phyloP scores from a whole-genome alignment of 2,888 invertebrate species.

The Ectemnius cavifrons region DNA sequence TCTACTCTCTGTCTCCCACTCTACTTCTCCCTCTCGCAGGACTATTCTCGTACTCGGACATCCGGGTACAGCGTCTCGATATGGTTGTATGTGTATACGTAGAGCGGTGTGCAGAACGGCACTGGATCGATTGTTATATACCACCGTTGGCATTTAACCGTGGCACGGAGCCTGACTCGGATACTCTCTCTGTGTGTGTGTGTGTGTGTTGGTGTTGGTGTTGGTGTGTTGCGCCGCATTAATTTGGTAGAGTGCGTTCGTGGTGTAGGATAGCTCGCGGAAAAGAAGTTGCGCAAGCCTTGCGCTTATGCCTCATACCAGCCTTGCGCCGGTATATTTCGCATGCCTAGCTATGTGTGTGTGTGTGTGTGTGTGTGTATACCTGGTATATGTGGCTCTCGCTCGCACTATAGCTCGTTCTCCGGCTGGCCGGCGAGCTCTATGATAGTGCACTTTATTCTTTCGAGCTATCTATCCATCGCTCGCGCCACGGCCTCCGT shows the following conservation, averaged over 20 bases:
- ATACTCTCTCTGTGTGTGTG: constrained; percentile 42
- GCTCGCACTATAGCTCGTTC: constrained; percentile 21
- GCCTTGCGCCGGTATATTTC: constrained; percentile 21
- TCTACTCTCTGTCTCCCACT: too few species aligned
- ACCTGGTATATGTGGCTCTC: background rate
- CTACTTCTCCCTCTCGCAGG: constrained; percentile 14
- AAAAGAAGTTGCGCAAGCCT: constrained; percentile 69
- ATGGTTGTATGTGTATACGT: background rate
- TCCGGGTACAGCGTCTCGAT: constrained; percentile 63
- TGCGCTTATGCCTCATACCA: constrained; percentile 48
- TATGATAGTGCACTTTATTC: constrained; percentile 3
- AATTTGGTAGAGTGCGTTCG: constrained; percentile 70
- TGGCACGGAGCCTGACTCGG: constrained; percentile 15
- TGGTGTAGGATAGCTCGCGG: constrained; percentile 60
- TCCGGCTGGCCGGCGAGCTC: background rate
- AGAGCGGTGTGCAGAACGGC: constrained; percentile 27
- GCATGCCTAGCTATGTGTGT: constrained; percentile 5
- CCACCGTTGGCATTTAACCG: constrained; percentile 64
- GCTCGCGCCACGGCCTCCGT: background rate
- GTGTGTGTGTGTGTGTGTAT: background rate
- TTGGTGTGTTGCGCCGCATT: constrained; percentile 54
- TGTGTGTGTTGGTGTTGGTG: too few species aligned
- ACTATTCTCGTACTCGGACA: constrained; percentile 63
- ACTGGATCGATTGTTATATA: constrained; percentile 61
- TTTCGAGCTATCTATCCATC: constrained; percentile 5